A percentile compares a stretch with the other conserved stretches of the same genome.
Evolutionary conservation across 2,113 vertebrate species (phyloP).

Genomic region (Xenopus tropicalis): UCB_Xtro_10.0 CM004443.2:63335001-63335500

Average conservation of each 20-base stretch:
- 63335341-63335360: constrained; percentile 32
- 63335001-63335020: too few relatives aligned
- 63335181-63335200: too few relatives aligned
- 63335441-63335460: constrained; percentile 33
- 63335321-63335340: constrained; percentile 34
- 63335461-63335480: constrained; percentile 17
- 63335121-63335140: too few relatives aligned
- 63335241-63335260: not conserved
- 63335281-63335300: not conserved
- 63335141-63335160: too few relatives aligned
- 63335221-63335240: too few relatives aligned
- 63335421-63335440: constrained; percentile 25
- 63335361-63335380: constrained; percentile 28
- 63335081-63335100: too few relatives aligned
- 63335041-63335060: too few relatives aligned
- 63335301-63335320: constrained; percentile 13
- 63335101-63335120: too few relatives aligned
- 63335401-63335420: constrained; percentile 42
- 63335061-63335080: too few relatives aligned
- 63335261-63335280: not conserved
- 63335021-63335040: too few relatives aligned
- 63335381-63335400: constrained; percentile 35
- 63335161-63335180: too few relatives aligned
- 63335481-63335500: constrained; percentile 22
- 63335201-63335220: too few relatives aligned